Conservation (phyloP, 2,797 vertebrate genomes). For the Discoglossus pictus region DNA sequence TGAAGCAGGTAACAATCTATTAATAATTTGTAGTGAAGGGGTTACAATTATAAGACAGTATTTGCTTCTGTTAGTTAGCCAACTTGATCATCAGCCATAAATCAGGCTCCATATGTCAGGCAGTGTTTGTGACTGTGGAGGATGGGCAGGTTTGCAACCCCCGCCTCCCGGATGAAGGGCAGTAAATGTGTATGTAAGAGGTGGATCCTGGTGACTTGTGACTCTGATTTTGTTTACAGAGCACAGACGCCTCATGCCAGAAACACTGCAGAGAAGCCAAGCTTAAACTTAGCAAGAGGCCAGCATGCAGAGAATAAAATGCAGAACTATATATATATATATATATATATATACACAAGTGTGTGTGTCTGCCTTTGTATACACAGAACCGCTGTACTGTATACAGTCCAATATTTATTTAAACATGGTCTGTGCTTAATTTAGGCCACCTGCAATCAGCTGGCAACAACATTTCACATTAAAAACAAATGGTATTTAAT, state of each 20-base stretch:
- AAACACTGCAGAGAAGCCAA: conserved; percentile 64
- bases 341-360: no score
- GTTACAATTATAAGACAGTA: conserved; percentile 48
- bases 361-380: background rate
- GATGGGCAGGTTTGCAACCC: conserved; percentile 59
- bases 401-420: background rate
- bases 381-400: background rate
- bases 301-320: conserved; percentile 52
- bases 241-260: conserved; percentile 66
- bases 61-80: conserved; percentile 56
- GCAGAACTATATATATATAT: conserved; percentile 19
- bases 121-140: conserved; percentile 52
- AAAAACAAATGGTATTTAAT: conserved; percentile 10
- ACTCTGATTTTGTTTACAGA: conserved; percentile 71
- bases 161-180: conserved; percentile 59
- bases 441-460: conserved; percentile 9
- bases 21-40: conserved; percentile 3
- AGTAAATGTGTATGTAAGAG: conserved; percentile 66
- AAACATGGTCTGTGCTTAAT: conserved; percentile 1
- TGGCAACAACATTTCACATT: background rate
- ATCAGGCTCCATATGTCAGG: conserved; percentile 52
- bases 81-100: conserved; percentile 54
- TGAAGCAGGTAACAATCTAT: no score
- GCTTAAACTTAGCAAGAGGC: conserved; percentile 64
- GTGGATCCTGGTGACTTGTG: conserved; percentile 65